Conservation (phyloP, 2,797 vertebrate species). For the Ctenopoma kingsleyae region DNA sequence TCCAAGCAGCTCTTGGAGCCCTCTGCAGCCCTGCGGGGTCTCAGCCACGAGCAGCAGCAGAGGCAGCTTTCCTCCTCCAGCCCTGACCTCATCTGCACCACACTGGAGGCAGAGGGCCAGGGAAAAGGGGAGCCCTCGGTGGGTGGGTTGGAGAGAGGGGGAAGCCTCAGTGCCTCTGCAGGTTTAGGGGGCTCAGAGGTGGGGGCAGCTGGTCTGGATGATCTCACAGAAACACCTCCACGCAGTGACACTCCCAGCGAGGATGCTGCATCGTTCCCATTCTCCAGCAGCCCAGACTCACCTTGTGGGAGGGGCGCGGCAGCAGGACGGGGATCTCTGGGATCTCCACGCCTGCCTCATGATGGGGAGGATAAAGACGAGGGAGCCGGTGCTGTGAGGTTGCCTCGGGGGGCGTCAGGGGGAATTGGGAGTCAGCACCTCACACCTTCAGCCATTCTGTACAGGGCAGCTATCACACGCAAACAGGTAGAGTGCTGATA, state of each 20-base stretch:
- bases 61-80: conserved; percentile 90
- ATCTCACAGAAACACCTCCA: conserved; percentile 83
- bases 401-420: conserved; percentile 82
- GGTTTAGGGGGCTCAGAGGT: conserved; percentile 73
- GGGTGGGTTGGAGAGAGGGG: conserved; percentile 76
- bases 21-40: conserved; percentile 80
- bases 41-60: conserved; percentile 87
- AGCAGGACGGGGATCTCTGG: conserved; percentile 79
- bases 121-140: conserved; percentile 74
- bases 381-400: conserved; percentile 78
- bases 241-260: conserved; percentile 89
- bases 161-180: conserved; percentile 80
- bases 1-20: conserved; percentile 84
- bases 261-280: conserved; percentile 88
- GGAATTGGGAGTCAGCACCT: conserved; percentile 86
- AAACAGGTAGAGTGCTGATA: conserved; percentile 86
- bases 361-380: conserved; percentile 85
- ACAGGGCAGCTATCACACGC: conserved; percentile 92
- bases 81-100: conserved; percentile 91
- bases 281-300: conserved; percentile 91
- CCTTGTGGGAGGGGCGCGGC: conserved; percentile 83
- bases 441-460: conserved; percentile 91
- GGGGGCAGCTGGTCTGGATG: conserved; percentile 77
- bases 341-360: conserved; percentile 82
- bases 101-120: conserved; percentile 81